These are phyloP conservation scores for Porites lutea DNA, from an alignment of 64 coral and sea anemone species.

Conservation along the genomic window DNA sequence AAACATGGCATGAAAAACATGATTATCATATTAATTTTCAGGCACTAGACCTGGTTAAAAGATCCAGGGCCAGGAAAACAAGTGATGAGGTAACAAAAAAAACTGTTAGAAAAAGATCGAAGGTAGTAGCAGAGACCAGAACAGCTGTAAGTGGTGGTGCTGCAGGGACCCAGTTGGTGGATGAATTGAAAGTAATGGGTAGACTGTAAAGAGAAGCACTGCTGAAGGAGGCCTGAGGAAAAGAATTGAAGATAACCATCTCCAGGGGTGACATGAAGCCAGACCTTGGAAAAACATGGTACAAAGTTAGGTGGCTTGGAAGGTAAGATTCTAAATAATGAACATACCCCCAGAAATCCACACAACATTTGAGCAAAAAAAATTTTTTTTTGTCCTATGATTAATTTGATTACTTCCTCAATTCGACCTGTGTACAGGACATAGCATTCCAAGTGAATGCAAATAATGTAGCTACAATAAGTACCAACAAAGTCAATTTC, in stretches of 20 bases:
- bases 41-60: not conserved
- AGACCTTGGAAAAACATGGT: constrained; percentile 56
- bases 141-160: not conserved
- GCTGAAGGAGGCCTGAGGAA: constrained; percentile 21
- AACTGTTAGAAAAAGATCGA: not conserved
- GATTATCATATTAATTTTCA: not conserved
- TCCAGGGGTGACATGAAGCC: constrained; percentile 48
- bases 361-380: no score
- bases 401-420: no score
- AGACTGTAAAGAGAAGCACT: constrained; percentile 26
- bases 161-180: not conserved
- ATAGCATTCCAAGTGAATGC: not conserved
- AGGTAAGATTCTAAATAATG: not conserved
- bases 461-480: no score
- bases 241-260: constrained; percentile 40
- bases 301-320: constrained; percentile 34
- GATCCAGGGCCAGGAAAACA: not conserved
- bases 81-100: not conserved
- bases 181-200: constrained; percentile 4
- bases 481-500: no score
- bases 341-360: no score
- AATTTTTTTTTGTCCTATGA: no score
- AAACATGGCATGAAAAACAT: no score
- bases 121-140: no score
- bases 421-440: no score